These are phyloP conservation scores for Trachurus trachurus DNA, from an alignment of 2,797 vertebrate species.

Conservation along the genomic window DNA sequence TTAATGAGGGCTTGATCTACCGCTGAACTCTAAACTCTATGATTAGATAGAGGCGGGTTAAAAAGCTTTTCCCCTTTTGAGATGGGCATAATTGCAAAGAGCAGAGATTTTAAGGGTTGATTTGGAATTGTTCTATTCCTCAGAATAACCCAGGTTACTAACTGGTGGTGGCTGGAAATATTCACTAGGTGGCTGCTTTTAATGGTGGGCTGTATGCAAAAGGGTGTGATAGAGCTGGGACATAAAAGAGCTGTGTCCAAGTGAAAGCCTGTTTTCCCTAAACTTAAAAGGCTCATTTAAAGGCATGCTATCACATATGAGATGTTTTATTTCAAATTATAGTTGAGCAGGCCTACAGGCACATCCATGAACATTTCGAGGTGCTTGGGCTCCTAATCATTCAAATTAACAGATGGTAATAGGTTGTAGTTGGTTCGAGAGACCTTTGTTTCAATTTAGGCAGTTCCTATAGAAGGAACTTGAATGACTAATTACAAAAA, in stretches of 20 bases:
- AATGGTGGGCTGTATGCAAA: background rate
- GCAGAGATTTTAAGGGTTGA: slow-evolving; percentile 67
- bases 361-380: background rate
- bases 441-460: background rate
- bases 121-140: slow-evolving; percentile 57
- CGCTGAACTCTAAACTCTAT: background rate
- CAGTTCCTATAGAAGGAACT: background rate
- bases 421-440: background rate
- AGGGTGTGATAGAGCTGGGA: background rate
- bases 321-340: background rate
- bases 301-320: background rate
- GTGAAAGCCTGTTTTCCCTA: background rate
- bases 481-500: background rate
- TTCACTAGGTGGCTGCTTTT: slow-evolving; percentile 43
- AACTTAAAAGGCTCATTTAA: background rate
- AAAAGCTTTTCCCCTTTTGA: background rate
- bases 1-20: slow-evolving; percentile 14
- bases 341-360: background rate
- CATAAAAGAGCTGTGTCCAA: background rate
- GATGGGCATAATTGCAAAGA: slow-evolving; percentile 4
- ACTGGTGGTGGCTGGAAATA: slow-evolving; percentile 36
- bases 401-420: background rate
- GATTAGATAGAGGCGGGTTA: background rate
- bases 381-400: background rate
- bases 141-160: slow-evolving; percentile 32